Base-by-base conservation (phyloP, 2,888 invertebrate genomes). In the Agonum fuliginosum region DNA sequence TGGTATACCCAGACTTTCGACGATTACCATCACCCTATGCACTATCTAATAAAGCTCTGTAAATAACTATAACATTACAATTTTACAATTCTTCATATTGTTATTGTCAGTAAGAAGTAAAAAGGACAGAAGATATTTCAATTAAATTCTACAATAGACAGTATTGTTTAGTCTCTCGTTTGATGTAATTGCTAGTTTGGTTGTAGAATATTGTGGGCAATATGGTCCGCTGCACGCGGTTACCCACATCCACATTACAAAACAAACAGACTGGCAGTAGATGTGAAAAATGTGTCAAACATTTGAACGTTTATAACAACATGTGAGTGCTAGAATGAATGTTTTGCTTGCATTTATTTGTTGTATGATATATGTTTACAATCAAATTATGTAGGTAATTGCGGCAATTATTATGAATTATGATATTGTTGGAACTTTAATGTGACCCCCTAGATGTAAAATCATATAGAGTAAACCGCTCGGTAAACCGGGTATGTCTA, bases 231-330 rank as follows among this genome's bases (percentile, higher is more conserved):
- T 62, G 14, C 58, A 62, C 58, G 30, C 30, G 58, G 58, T 30
- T 62, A 19, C 58, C 58, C 58, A 62, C 58, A 62, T 62, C 58
- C n/a, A n/a, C n/a, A n/a, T n/a, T n/a, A 54, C 58, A 62, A 62
- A 62, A 62, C 58, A 62, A 62, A 62, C 58, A 62, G 22, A 54
- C 54, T 54, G 54, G 24, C 54, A 54, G 22, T 54, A 24, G 24
- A 54, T 24, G 54, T 54, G 54, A 54, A n/a, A n/a, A 27, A 27
- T 54, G 54, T 54, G 54, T 54, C 54, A 54, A 54, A 54, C 58
- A 62, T 62, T 62, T 34, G 17, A 30, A 62, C 30, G 30, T 62
- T 62, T 62, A 54, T 54, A 54, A 54, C 51, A 51, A 51, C 54
- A 54, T 54, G 24, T 12, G 54, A 54, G 54, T 22, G 54, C 24